Evolutionary conservation across 2,888 invertebrate genomes (phyloP).

Genomic region (Eupithecia pulchellata): DNA sequence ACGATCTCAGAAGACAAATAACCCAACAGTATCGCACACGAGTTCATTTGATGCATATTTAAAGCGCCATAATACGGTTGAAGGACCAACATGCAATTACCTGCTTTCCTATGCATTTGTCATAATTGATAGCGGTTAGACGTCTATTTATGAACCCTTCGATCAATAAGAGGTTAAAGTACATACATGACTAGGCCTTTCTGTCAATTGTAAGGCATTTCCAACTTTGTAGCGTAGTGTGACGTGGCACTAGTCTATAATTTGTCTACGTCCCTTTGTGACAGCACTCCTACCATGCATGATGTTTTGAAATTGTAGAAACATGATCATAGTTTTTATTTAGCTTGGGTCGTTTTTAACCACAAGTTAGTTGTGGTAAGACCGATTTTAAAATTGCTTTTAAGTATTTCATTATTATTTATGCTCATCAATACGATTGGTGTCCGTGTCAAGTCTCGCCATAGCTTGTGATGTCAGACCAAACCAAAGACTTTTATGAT

Average conservation of each 20-base stretch:
- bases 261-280: constrained; percentile 13
- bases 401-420: background rate
- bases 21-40: constrained; percentile 35
- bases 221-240: constrained; percentile 1
- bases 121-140: constrained; percentile 32
- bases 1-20: constrained; percentile 53
- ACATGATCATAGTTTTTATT: background rate
- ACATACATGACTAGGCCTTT: constrained; percentile 7
- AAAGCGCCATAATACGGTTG: constrained; percentile 20
- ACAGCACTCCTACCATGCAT: background rate
- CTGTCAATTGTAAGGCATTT: background rate
- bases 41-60: constrained; percentile 38
- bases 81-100: constrained; percentile 31
- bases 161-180: constrained; percentile 28
- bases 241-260: constrained; percentile 8
- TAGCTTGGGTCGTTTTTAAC: background rate
- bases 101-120: constrained; percentile 25
- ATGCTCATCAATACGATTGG: background rate
- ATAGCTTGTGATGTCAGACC: background rate
- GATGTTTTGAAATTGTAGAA: background rate
- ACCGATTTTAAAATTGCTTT: background rate
- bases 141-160: constrained; percentile 27
- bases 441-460: background rate
- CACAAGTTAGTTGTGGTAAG: no score
- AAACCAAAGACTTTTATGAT: background rate